Conservation (phyloP, 2,797 vertebrate genomes). For the Lacerta viridis region DNA sequence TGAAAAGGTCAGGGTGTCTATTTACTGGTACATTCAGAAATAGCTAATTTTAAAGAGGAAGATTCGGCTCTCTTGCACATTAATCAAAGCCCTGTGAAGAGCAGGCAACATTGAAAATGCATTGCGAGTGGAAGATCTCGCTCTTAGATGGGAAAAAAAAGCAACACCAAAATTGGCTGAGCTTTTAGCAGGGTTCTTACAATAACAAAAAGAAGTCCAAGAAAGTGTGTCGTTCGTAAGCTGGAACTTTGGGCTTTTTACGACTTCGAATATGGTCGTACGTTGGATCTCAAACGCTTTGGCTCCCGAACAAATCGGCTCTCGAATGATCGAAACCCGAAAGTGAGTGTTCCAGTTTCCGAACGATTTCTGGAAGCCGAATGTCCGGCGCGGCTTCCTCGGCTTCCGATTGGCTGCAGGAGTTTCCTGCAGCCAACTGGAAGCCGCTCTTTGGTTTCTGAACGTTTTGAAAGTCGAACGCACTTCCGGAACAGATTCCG, state of each 20-base stretch:
- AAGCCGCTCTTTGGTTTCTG: no score
- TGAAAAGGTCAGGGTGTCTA: conserved; percentile 40
- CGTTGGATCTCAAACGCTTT: no score
- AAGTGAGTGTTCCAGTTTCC: no score
- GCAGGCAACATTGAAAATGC: conserved; percentile 20
- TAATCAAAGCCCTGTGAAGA: background rate
- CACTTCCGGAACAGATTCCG: no score
- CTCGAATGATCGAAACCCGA: no score
- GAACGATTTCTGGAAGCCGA: no score
- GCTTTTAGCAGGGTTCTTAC: background rate
- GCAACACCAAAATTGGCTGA: background rate
- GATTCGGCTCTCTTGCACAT: background rate
- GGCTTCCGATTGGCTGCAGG: no score
- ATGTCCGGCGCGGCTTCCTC: fast-evolving
- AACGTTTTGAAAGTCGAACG: no score
- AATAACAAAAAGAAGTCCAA: background rate
- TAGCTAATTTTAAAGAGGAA: conserved; percentile 30
- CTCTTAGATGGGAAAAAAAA: background rate
- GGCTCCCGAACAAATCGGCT: no score
- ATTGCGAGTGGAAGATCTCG: background rate
- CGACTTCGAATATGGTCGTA: background rate
- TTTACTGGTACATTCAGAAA: conserved; percentile 41
- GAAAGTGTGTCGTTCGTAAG: background rate
- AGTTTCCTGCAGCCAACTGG: no score
- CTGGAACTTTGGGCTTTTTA: background rate